Base-by-base conservation (phyloP, 2,888 invertebrate genomes). In the Caenorhabditis sp. region DNA sequence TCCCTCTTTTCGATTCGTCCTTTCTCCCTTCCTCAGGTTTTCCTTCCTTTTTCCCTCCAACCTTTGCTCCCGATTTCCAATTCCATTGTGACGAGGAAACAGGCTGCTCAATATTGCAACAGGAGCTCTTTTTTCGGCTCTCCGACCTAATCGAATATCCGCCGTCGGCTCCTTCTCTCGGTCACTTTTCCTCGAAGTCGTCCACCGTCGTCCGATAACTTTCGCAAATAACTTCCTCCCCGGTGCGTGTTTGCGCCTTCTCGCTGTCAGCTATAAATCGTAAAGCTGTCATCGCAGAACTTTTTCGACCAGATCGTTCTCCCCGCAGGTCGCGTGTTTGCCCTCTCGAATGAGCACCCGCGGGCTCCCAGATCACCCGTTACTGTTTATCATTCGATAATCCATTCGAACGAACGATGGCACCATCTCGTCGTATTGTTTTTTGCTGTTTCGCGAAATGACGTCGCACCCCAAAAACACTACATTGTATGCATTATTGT, bases 241-340 rank as follows among this genome's bases (percentile, higher is more conserved):
- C 32, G 43, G 4, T 5, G 8, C 2, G 26, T 59, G 37, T 68
- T 58, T 68, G 58, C 52, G 22, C 15, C 48, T 32, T 59, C 66
- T 56, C 55, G 39, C 56, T 52, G 58, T 59, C 68, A 68, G 50
- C 68, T 39, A 65, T 46, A 65, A 65, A 65, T 56, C 66, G 56
- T 66, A 66, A 58, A 66, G 56, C 66, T 66, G 58, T 66, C 66
- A 48, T 56, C 56, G 30, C 56, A 66, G 56, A 56, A 66, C 56
- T 56, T 66, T 56, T 56, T 66, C 66, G 35, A 48, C 65, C 56
- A 46, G 53, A 66, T 66, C 66, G 56, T 66, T 65, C 55, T 32
- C 32, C 46, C 65, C 15, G 27, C 50, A 27, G 48, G 48, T 48
- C 66, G 66, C 46, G 24, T 59, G 43, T 68, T 59, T 68, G 35